Evolutionary conservation across 2,888 invertebrate species (phyloP).

Genomic region (Euzophera pinguis): DNA sequence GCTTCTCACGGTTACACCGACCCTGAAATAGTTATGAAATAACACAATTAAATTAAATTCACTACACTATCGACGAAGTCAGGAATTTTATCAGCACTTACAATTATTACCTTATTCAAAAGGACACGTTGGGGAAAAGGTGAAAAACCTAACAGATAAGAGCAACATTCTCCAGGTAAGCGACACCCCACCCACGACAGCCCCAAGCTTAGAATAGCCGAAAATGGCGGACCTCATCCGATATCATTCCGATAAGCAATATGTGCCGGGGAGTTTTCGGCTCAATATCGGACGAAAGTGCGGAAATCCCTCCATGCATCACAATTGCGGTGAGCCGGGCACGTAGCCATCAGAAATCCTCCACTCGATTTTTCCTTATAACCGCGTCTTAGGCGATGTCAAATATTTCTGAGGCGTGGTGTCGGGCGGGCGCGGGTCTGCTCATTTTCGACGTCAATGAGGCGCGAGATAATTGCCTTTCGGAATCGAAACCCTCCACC

Average conservation of each 20-base stretch:
- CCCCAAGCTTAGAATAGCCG: conserved; percentile 48
- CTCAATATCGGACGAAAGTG: conserved; percentile 57
- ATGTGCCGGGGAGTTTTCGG: conserved; percentile 50
- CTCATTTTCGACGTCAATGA: conserved; percentile 74
- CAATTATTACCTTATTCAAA: conserved; percentile 21
- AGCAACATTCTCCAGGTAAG: conserved; percentile 38
- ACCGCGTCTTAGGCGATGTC: conserved; percentile 58
- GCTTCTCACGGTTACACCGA: conserved; percentile 99
- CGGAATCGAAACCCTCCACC: conserved; percentile 70
- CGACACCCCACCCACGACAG: conserved; percentile 46
- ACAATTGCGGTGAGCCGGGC: conserved; percentile 61
- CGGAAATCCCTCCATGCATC: conserved; percentile 66
- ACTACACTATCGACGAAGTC: no score
- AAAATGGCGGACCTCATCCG: conserved; percentile 58
- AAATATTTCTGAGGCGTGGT: conserved; percentile 60
- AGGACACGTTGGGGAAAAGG: conserved; percentile 26
- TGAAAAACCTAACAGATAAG: conserved; percentile 49
- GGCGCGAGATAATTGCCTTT: conserved; percentile 77
- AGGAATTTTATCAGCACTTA: no score
- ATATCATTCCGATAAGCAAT: conserved; percentile 66
- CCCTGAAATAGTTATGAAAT: conserved; percentile 83
- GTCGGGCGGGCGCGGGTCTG: conserved; percentile 39
- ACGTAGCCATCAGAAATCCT: conserved; percentile 61
- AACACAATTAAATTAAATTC: conserved; percentile 11
- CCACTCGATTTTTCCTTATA: conserved; percentile 65